These are phyloP conservation scores for Pipra filicauda DNA, from an alignment of 2,113 vertebrate genomes.

Conservation along the genomic window DNA sequence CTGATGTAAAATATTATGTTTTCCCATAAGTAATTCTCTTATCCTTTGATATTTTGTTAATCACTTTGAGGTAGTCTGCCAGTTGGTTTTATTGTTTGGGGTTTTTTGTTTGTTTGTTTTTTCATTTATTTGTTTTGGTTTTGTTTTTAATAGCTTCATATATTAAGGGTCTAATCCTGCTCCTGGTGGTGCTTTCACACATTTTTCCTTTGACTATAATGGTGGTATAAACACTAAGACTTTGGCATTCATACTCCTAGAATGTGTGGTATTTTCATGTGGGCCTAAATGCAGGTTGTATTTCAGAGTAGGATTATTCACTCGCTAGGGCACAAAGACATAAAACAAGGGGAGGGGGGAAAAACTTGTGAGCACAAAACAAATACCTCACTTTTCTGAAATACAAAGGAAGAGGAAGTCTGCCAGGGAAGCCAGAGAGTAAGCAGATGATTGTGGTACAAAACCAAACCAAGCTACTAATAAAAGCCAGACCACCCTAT, in stretches of 20 bases:
- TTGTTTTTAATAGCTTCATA: neutral
- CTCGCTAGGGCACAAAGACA: neutral
- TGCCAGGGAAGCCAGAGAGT: neutral
- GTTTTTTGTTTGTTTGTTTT: neutral
- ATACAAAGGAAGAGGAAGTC: neutral
- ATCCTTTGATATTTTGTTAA: neutral
- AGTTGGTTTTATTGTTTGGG: neutral
- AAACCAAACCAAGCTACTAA: neutral
- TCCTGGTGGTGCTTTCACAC: neutral
- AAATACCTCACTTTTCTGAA: neutral
- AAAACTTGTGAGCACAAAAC: neutral
- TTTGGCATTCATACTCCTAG: neutral
- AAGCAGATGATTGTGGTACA: accelerated
- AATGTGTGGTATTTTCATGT: neutral
- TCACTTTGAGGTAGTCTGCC: neutral
- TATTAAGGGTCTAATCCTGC: neutral
- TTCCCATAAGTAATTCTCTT: neutral
- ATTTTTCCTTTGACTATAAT: neutral
- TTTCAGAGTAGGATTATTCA: neutral
- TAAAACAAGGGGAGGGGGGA: neutral
- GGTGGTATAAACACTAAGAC: neutral
- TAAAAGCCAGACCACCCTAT: neutral
- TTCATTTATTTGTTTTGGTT: neutral
- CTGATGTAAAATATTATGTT: neutral
- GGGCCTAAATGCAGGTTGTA: neutral